Evolutionary conservation across 2,888 invertebrate species (phyloP).

Genomic region (Plemyria rubiginata): DNA sequence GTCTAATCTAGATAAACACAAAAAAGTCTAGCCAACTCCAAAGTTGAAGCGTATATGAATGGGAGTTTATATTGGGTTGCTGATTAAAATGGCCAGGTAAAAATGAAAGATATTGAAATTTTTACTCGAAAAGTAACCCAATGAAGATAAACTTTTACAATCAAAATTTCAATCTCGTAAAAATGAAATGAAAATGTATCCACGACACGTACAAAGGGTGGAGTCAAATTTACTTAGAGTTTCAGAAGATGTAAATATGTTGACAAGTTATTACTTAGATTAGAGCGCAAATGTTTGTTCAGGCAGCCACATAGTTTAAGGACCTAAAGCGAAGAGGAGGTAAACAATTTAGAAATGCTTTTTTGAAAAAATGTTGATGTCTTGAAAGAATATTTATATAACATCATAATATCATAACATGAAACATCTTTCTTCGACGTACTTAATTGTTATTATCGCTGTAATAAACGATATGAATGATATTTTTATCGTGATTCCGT

Average conservation of each 20-base stretch:
- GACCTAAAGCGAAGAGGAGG: not conserved
- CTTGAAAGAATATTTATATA: too few relatives aligned
- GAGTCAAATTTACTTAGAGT: not conserved
- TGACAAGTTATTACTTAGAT: constrained; percentile 32
- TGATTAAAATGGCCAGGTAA: constrained; percentile 7
- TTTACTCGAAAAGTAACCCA: not conserved
- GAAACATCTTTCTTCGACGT: too few relatives aligned
- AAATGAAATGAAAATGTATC: not conserved
- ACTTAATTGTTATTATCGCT: too few relatives aligned
- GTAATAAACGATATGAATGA: too few relatives aligned
- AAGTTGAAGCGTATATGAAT: constrained; percentile 2
- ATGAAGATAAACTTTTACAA: constrained; percentile 9
- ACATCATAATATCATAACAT: too few relatives aligned
- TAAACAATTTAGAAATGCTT: constrained; percentile 1
- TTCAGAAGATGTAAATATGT: constrained; percentile 18
- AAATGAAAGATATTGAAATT: constrained; percentile 9
- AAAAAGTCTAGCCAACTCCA: not conserved
- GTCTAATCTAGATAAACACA: too few relatives aligned
- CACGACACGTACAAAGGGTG: not conserved
- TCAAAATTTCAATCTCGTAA: constrained; percentile 11
- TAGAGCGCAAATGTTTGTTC: constrained; percentile 31
- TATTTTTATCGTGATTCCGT: too few relatives aligned
- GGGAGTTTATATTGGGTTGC: constrained; percentile 13
- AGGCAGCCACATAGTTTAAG: constrained; percentile 19
- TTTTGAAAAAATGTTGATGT: not conserved